phyloP scores from a whole-genome alignment of 2,113 vertebrate species.

The Benitochromis conjunctus region DNA sequence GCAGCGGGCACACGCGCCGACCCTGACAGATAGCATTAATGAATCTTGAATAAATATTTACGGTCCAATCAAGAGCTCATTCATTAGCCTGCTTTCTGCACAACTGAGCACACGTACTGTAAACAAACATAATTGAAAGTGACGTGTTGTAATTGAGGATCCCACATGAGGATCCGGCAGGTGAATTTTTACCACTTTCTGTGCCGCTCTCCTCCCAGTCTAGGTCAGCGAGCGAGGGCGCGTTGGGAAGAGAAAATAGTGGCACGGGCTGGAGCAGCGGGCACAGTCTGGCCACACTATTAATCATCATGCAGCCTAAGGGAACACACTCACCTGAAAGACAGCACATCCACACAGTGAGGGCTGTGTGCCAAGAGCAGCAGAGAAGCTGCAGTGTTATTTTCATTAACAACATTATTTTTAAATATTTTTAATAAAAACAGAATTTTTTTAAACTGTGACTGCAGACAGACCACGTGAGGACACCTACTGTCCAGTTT shows the following conservation, averaged over 20 bases:
- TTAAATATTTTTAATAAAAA: not conserved
- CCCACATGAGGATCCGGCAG: not conserved
- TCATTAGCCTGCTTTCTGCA: conserved; percentile 28
- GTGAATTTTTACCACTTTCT: conserved; percentile 65
- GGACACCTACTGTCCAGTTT: conserved; percentile 83
- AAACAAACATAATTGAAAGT: conserved; percentile 20
- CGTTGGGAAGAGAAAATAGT: conserved; percentile 82
- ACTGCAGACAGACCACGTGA: not conserved
- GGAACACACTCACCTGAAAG: conserved; percentile 82
- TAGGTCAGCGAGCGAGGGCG: conserved; percentile 86
- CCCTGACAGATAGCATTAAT: conserved; percentile 32
- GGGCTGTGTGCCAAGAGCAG: not conserved
- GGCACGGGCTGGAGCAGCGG: conserved; percentile 77
- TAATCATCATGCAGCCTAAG: conserved; percentile 88
- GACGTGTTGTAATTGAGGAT: conserved; percentile 19
- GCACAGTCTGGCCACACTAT: conserved; percentile 79
- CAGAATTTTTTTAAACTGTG: not conserved
- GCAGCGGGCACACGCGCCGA: conserved; percentile 61
- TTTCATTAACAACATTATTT: not conserved
- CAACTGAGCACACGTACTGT: not conserved
- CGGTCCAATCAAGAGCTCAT: conserved; percentile 23
- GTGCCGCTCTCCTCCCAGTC: conserved; percentile 79
- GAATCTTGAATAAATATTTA: conserved; percentile 32
- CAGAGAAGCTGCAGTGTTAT: not conserved
- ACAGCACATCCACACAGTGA: not conserved